A percentile compares a stretch with the other conserved stretches of the same genome.
These are phyloP conservation scores for Pachyseris speciosa DNA, from an alignment of 64 coral and sea anemone species.

Conservation along the genomic window DNA sequence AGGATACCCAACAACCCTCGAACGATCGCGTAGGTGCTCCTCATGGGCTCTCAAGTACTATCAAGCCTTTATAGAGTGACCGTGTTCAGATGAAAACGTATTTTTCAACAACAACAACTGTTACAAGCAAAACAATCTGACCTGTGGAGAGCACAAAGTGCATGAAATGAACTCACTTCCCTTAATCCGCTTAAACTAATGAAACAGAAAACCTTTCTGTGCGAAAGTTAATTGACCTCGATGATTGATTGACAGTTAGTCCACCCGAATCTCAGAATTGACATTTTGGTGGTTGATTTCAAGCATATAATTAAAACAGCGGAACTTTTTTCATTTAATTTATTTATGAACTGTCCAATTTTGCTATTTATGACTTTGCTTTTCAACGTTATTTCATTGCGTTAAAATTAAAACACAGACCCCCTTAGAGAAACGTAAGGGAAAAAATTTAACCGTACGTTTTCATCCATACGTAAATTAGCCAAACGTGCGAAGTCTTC, in stretches of 20 bases:
- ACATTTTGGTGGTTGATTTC: neutral
- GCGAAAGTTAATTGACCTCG: constrained; percentile 8
- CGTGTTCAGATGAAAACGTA: neutral
- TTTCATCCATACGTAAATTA: neutral
- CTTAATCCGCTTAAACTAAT: neutral
- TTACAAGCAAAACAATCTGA: neutral
- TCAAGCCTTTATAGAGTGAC: neutral
- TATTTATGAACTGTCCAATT: neutral
- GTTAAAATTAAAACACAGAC: neutral
- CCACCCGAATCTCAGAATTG: constrained; percentile 1
- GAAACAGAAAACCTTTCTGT: neutral
- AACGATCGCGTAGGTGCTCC: neutral
- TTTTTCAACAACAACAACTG: neutral
- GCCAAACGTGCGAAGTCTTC: neutral
- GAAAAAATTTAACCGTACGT: neutral
- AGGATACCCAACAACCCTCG: neutral
- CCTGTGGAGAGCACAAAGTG: neutral
- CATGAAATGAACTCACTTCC: neutral
- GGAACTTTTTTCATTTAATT: constrained; percentile 3
- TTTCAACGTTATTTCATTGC: neutral
- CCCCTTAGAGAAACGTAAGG: neutral
- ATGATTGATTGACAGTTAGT: constrained; percentile 31
- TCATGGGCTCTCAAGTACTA: neutral
- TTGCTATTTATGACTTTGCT: neutral
- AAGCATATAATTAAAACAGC: constrained; percentile 36